These are phyloP conservation scores for Paraescarpia echinospica DNA, from an alignment of 1,140 invertebrate genomes.

Conservation along the genomic window DNA sequence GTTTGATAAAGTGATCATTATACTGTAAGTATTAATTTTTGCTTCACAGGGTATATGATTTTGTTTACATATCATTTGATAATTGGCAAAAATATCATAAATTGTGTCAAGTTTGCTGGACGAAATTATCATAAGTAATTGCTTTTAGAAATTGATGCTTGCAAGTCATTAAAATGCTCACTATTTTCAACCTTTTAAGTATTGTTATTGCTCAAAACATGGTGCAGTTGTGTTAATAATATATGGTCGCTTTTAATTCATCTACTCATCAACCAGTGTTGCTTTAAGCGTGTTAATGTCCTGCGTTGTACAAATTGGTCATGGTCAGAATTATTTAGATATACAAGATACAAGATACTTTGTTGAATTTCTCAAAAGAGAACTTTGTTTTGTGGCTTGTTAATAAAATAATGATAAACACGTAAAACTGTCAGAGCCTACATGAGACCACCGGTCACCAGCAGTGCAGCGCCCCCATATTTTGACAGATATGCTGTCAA, in stretches of 20 bases:
- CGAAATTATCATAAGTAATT: neutral
- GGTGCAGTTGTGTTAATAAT: too few species aligned
- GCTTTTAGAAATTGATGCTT: neutral
- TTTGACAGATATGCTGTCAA: too few species aligned
- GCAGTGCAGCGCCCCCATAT: too few species aligned
- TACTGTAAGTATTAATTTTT: too few species aligned
- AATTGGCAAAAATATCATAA: neutral
- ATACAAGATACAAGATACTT: too few species aligned
- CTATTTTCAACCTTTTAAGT: neutral
- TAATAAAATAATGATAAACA: too few species aligned
- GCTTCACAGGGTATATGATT: too few species aligned
- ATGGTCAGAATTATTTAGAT: neutral
- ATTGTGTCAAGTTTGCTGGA: neutral
- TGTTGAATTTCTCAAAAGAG: too few species aligned
- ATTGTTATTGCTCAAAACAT: neutral
- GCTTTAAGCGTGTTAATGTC: neutral
- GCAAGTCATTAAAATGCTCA: neutral
- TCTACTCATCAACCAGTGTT: neutral
- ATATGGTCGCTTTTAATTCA: too few species aligned
- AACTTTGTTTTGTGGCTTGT: too few species aligned
- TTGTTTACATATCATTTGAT: neutral
- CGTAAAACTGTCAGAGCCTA: too few species aligned
- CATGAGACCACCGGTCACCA: too few species aligned
- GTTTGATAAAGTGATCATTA: neutral
- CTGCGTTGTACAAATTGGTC: neutral